A percentile compares a stretch with the other conserved stretches of the same genome.
These are phyloP conservation scores for Euplexia lucipara DNA, from an alignment of 2,888 invertebrate genomes.

Conservation along the genomic window DNA sequence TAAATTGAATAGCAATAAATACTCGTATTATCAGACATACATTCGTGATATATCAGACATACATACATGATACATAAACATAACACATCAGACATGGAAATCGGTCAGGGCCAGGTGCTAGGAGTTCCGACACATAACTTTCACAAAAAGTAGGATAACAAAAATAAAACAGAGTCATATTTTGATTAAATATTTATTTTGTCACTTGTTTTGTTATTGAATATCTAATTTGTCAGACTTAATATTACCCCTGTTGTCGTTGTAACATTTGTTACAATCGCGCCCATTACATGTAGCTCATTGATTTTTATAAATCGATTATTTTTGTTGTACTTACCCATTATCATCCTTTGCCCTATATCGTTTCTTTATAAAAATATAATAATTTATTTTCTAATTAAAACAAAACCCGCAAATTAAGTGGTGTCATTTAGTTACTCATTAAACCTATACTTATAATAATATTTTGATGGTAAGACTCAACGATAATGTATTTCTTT, in stretches of 20 bases:
- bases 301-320: neutral
- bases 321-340: neutral
- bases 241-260: neutral
- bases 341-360: neutral
- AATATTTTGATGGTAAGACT: neutral
- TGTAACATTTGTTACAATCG: neutral
- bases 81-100: neutral
- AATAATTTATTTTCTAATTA: neutral
- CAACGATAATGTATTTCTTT: neutral
- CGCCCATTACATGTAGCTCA: neutral
- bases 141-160: neutral
- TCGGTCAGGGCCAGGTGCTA: too few species aligned
- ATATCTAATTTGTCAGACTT: slow-evolving; percentile 25
- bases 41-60: too few species aligned
- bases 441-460: neutral
- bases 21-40: too few species aligned
- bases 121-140: neutral
- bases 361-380: neutral
- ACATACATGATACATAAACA: too few species aligned
- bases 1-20: too few species aligned
- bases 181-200: slow-evolving; percentile 1
- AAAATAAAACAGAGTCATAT: slow-evolving; percentile 16
- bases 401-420: slow-evolving; percentile 1
- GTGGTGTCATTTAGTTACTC: neutral
- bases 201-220: slow-evolving; percentile 5